Conservation (phyloP, 2,888 invertebrate genomes). For the Congeria kusceri region DNA sequence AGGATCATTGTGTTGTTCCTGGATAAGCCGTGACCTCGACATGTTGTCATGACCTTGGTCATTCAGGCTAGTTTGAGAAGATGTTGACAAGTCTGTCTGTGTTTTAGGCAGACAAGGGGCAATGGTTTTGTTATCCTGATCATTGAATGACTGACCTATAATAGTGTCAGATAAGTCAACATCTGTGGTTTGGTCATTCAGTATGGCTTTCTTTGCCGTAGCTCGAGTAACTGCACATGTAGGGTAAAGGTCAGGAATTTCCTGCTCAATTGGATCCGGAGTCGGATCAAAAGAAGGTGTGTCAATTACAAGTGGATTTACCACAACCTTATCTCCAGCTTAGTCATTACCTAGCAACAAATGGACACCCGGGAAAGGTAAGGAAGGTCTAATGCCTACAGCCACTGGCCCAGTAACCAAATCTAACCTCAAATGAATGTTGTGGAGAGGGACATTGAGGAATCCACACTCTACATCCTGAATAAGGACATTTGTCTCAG, state of each 20-base stretch:
- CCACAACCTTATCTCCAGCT: too few relatives aligned
- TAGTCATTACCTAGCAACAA: too few relatives aligned
- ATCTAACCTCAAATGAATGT: slow-evolving; percentile 34
- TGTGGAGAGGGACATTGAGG: too few relatives aligned
- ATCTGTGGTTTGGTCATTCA: not conserved
- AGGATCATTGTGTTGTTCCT: not conserved
- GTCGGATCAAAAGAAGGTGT: not conserved
- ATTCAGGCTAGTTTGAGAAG: not conserved
- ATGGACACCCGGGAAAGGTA: too few relatives aligned
- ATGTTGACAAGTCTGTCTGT: too few relatives aligned
- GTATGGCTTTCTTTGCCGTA: slow-evolving; percentile 5
- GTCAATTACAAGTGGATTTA: too few relatives aligned
- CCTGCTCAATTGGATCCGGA: slow-evolving; percentile 17
- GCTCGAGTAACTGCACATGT: too few relatives aligned
- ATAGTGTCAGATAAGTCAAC: too few relatives aligned
- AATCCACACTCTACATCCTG: too few relatives aligned
- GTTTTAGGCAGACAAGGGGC: not conserved
- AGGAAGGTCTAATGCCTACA: slow-evolving; percentile 40
- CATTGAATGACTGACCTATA: not conserved
- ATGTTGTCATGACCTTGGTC: too few relatives aligned
- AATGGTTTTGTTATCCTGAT: not conserved
- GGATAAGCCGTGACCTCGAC: not conserved
- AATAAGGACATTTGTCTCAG: too few relatives aligned
- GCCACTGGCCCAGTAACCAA: slow-evolving; percentile 35
- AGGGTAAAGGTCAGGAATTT: slow-evolving; percentile 16